A percentile compares a stretch with the other conserved stretches of the same genome.
Conservation (phyloP, 2,888 invertebrate genomes). For the Tholera decimalis region DNA sequence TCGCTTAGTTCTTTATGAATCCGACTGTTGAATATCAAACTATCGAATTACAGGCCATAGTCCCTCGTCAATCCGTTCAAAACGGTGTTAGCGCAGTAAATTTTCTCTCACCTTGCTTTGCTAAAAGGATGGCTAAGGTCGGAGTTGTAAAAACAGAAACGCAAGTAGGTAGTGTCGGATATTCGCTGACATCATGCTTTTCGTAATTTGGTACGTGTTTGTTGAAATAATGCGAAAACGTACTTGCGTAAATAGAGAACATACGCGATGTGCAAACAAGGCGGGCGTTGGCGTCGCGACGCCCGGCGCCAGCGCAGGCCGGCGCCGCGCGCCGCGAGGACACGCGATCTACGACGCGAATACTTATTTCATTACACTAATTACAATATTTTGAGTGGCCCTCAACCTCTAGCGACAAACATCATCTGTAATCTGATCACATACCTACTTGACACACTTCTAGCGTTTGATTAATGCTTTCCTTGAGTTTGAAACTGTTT, state of each 20-base stretch:
- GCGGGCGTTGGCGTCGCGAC: slow-evolving; percentile 80
- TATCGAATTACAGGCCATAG: slow-evolving; percentile 38
- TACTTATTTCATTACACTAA: slow-evolving; percentile 74
- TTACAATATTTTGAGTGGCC: slow-evolving; percentile 64
- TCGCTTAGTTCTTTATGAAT: slow-evolving; percentile 73
- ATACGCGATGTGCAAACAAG: slow-evolving; percentile 85
- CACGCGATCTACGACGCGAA: slow-evolving; percentile 70
- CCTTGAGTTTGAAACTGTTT: slow-evolving; percentile 8
- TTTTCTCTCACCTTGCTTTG: slow-evolving; percentile 41
- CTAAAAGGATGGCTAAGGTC: slow-evolving; percentile 56
- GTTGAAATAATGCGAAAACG: slow-evolving; percentile 82
- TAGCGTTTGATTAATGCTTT: slow-evolving; percentile 43
- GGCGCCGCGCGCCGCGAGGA: slow-evolving; percentile 74
- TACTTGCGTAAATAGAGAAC: slow-evolving; percentile 87
- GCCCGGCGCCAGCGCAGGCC: slow-evolving; percentile 74
- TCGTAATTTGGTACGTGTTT: slow-evolving; percentile 78
- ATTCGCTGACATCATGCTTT: slow-evolving; percentile 72
- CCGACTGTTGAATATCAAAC: slow-evolving; percentile 76
- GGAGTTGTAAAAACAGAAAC: slow-evolving; percentile 58
- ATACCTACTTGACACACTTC: slow-evolving; percentile 19
- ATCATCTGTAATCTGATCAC: slow-evolving; percentile 57
- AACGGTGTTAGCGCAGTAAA: slow-evolving; percentile 30
- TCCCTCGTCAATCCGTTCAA: slow-evolving; percentile 17
- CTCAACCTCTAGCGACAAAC: slow-evolving; percentile 52
- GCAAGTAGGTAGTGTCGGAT: slow-evolving; percentile 58